phyloP scores from a whole-genome alignment of 2,113 vertebrate species.

The Ornithorhynchus anatinus region DNA sequence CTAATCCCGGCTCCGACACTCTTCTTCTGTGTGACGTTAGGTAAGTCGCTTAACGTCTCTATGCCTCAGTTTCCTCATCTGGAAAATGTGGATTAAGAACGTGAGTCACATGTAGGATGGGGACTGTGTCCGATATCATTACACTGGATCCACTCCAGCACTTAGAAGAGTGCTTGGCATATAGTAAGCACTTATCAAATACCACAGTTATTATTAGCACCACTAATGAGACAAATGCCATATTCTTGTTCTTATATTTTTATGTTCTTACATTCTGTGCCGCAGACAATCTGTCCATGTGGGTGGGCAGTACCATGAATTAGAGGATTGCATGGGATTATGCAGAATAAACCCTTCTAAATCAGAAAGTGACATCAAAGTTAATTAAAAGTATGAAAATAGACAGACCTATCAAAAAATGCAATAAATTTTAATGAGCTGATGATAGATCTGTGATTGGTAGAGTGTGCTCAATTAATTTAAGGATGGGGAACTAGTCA shows the following conservation, averaged over 20 bases:
- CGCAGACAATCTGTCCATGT: background rate
- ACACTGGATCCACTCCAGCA: no score
- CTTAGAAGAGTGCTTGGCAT: no score
- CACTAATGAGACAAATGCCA: background rate
- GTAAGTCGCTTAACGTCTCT: no score
- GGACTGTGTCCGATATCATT: no score
- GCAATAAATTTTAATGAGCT: background rate
- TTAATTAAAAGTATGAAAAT: slow-evolving; percentile 22
- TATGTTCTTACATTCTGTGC: background rate
- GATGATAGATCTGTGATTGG: background rate
- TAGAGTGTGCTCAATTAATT: slow-evolving; percentile 8
- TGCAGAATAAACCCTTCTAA: background rate
- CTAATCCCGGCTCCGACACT: no score
- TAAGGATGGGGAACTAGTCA: background rate
- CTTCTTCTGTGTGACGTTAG: no score
- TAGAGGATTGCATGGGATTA: background rate
- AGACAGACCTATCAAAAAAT: background rate
- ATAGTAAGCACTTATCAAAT: no score
- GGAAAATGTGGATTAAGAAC: no score
- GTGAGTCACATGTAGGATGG: no score
- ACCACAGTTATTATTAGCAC: no score
- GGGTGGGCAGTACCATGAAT: background rate
- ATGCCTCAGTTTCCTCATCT: no score
- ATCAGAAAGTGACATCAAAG: background rate
- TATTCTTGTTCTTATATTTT: background rate